A percentile compares a stretch with the other conserved stretches of the same genome.
These are phyloP conservation scores for Catharus bicknelli DNA, from an alignment of 2,113 vertebrate species.

Conservation along the genomic window DNA sequence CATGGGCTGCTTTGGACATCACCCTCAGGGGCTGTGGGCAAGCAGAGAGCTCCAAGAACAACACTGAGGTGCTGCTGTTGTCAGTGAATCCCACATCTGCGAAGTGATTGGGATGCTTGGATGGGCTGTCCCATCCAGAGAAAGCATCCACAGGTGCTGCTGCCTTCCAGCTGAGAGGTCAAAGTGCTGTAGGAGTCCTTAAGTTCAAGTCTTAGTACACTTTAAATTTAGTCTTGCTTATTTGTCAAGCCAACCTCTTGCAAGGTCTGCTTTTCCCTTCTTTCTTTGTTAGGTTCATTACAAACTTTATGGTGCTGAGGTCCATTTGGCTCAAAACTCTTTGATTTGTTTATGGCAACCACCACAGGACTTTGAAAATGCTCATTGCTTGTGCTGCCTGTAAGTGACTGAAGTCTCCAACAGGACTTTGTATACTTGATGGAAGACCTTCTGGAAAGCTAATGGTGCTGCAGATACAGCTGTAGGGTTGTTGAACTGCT, in stretches of 20 bases:
- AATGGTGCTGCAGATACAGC: background rate
- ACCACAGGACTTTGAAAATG: background rate
- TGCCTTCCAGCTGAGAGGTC: background rate
- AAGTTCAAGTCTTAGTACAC: background rate
- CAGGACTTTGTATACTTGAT: background rate
- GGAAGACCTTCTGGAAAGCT: background rate
- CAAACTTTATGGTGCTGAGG: rapidly evolving
- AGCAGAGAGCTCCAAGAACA: background rate
- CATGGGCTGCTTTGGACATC: background rate
- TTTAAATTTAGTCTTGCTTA: background rate
- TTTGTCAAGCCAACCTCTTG: background rate
- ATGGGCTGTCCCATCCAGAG: background rate
- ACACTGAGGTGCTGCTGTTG: background rate
- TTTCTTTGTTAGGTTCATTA: background rate
- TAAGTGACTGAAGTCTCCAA: background rate
- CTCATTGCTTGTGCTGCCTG: background rate
- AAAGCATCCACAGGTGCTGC: background rate
- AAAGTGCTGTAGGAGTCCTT: background rate
- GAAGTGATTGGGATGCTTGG: background rate
- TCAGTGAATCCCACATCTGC: background rate
- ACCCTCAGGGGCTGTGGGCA: rapidly evolving
- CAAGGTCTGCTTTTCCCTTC: background rate
- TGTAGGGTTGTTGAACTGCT: background rate
- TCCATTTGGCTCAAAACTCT: background rate
- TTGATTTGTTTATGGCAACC: background rate